Evolutionary conservation across 64 coral and sea anemone species (phyloP), one percentile per base, ranked within the genome.

Genomic region (Stichodactyla helianthus): DNA sequence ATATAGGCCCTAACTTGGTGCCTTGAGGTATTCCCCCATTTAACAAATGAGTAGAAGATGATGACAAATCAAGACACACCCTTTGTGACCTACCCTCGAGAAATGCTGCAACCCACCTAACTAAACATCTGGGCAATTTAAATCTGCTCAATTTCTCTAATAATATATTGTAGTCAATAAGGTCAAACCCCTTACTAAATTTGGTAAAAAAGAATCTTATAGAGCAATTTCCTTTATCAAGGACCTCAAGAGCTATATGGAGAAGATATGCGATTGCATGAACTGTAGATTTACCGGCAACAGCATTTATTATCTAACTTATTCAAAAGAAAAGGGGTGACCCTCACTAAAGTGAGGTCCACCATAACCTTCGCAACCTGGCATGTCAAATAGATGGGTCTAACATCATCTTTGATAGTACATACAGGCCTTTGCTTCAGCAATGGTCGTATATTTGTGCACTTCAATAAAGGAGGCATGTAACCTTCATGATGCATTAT

Each of bases 11-110:
- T 51, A 82, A 82, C 28, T 82, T 82, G 35, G 79, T 82, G 6
- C 79, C 79, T 25, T 82, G 79, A 18, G 79, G 35, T 7, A 82
- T n/a, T 82, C 35, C 79, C 79, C 79, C 79, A 19, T 54, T 82
- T 51, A 82, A 51, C 6, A 54, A 52, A 6, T 7, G 79, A 18
- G 79, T 17, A 54, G 35, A 35, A 7, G 79, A 51, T 25, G 16
- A 54, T 6, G 79, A 7, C 12, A 6, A 17, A 9, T 5, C 79
- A 6, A 82, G 6, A 19, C 7, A n/a, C n/a, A 54, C 53, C 6
- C 31, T 19, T 82, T 82, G 79, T 5, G 79, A 82, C 53, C 79
- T 82, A 4, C 35, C 50, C 18, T 35, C 18, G 4, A 82, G 79
- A 51, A 82, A 82, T 6, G 79, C 17, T 50, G 79, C 79, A 35